These are phyloP conservation scores for Agapornis canus DNA, from an alignment of 2,797 vertebrate species.

Conservation along the genomic window DNA sequence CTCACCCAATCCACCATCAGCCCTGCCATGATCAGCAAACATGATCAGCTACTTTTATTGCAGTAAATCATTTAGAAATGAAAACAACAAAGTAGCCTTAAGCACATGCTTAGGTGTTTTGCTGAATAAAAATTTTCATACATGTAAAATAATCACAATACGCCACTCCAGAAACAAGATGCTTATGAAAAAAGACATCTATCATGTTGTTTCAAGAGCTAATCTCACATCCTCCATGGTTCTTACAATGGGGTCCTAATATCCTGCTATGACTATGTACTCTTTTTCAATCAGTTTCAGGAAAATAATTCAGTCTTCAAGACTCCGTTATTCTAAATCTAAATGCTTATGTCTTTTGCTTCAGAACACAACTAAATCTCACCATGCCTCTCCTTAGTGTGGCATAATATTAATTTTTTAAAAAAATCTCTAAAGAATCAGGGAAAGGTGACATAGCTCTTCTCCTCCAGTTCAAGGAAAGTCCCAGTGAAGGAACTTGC, in stretches of 20 bases:
- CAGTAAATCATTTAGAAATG: not conserved
- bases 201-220: not conserved
- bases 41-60: not conserved
- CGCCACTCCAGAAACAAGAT: not conserved
- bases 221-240: not conserved
- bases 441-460: not conserved
- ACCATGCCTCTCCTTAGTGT: not conserved
- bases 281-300: not conserved
- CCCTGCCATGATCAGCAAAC: not conserved
- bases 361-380: not conserved
- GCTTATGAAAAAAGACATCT: not conserved
- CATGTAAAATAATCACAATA: not conserved
- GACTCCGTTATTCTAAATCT: not conserved
- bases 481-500: not conserved
- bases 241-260: not conserved
- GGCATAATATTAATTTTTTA: not conserved
- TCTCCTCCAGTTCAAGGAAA: not conserved
- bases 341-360: not conserved
- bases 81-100: not conserved
- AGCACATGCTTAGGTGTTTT: not conserved
- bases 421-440: not conserved
- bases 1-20: not conserved
- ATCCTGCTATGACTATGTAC: not conserved
- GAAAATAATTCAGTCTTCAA: not conserved
- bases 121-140: constrained; percentile 8